Evolutionary conservation across 92 coral and sea anemone species (phyloP).

Genomic region (Bergia sp.): DNA sequence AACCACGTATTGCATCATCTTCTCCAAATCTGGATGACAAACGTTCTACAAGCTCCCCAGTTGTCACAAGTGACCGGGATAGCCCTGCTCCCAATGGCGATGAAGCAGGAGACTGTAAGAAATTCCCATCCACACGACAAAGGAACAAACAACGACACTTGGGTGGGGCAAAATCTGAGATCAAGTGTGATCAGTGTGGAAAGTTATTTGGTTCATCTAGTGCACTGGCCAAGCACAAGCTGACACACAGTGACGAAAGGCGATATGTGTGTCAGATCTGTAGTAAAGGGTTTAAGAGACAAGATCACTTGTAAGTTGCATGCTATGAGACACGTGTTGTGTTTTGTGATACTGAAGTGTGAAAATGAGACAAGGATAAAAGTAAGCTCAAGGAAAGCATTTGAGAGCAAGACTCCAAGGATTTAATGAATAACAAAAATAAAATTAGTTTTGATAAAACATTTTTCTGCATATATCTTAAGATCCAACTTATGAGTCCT

Average conservation of each 20-base stretch:
- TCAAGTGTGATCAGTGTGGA: slow-evolving; percentile 92
- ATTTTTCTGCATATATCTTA: too few relatives aligned
- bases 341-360: too few relatives aligned
- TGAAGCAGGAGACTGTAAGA: slow-evolving; percentile 67
- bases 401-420: too few relatives aligned
- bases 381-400: too few relatives aligned
- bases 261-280: slow-evolving; percentile 94
- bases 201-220: slow-evolving; percentile 95
- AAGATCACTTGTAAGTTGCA: slow-evolving; percentile 95
- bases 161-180: slow-evolving; percentile 77
- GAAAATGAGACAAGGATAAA: too few relatives aligned
- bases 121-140: slow-evolving; percentile 51
- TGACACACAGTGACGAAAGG: slow-evolving; percentile 98
- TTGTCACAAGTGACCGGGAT: slow-evolving; percentile 70
- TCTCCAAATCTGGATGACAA: slow-evolving; percentile 67
- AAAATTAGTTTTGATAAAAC: too few relatives aligned
- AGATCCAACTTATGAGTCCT: too few relatives aligned
- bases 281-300: slow-evolving; percentile 95
- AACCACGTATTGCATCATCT: slow-evolving; percentile 33
- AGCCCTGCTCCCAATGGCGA: slow-evolving; percentile 68
- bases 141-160: slow-evolving; percentile 73
- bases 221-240: slow-evolving; percentile 97
- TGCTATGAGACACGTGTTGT: neutral
- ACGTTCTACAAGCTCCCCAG: slow-evolving; percentile 63
- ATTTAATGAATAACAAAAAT: too few relatives aligned